phyloP scores from a whole-genome alignment of 2,888 invertebrate genomes.

The Agrochola circellaris region DNA sequence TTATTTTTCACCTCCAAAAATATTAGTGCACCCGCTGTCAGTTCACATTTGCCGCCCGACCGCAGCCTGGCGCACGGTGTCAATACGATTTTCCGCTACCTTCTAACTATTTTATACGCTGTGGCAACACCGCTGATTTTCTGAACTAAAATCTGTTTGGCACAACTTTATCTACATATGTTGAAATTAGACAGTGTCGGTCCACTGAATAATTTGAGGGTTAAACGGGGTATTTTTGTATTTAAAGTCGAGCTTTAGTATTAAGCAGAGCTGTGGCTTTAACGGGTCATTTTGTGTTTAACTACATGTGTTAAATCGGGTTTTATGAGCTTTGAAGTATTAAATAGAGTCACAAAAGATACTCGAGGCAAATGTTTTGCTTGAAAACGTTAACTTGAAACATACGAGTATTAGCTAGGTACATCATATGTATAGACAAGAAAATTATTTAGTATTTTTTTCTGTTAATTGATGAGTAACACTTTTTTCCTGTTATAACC shows the following conservation, averaged over 20 bases:
- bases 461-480: neutral
- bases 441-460: neutral
- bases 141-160: constrained; percentile 51
- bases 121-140: constrained; percentile 51
- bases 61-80: constrained; percentile 68
- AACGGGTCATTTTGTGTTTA: constrained; percentile 47
- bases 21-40: constrained; percentile 47
- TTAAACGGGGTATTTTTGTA: constrained; percentile 50
- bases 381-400: neutral
- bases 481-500: neutral
- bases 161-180: constrained; percentile 47
- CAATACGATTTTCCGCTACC: constrained; percentile 75
- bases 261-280: constrained; percentile 25
- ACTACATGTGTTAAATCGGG: constrained; percentile 58
- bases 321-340: constrained; percentile 58
- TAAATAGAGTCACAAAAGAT: constrained; percentile 19
- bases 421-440: neutral
- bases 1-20: constrained; percentile 35
- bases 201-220: constrained; percentile 39
- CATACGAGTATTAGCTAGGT: neutral
- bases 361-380: constrained; percentile 7
- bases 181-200: constrained; percentile 46
- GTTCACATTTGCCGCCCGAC: constrained; percentile 60
- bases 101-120: constrained; percentile 74
- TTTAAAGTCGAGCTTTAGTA: constrained; percentile 53